phyloP scores from a whole-genome alignment of 1,140 invertebrate genomes.

The Vanessa atalanta region DNA sequence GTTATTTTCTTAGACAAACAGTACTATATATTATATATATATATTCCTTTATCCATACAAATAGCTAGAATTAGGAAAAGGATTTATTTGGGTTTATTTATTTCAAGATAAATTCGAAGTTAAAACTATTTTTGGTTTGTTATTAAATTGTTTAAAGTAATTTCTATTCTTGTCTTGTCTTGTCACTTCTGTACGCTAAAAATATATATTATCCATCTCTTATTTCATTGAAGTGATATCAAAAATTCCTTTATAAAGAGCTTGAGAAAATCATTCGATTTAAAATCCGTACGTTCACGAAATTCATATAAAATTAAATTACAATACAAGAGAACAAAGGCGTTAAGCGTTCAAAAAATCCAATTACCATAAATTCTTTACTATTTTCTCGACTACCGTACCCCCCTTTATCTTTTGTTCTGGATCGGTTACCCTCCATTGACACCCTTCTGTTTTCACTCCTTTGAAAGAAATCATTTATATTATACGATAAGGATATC shows the following conservation, averaged over 20 bases:
- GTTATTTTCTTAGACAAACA: too few species aligned
- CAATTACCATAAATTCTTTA: conserved; percentile 58
- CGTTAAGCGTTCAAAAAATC: conserved; percentile 52
- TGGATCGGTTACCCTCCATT: conserved; percentile 52
- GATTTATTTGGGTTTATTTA: too few species aligned
- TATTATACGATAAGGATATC: conserved; percentile 16
- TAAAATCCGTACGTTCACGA: conserved; percentile 33
- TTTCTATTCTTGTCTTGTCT: too few species aligned
- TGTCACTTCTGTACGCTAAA: too few species aligned
- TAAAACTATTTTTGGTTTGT: too few species aligned
- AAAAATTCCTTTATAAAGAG: background rate
- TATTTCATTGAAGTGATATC: background rate
- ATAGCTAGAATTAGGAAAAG: too few species aligned
- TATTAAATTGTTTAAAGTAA: too few species aligned
- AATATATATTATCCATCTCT: too few species aligned
- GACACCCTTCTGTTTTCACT: conserved; percentile 52
- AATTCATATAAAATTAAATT: conserved; percentile 32
- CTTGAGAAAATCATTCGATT: background rate
- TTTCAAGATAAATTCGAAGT: too few species aligned
- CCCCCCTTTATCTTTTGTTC: conserved; percentile 50
- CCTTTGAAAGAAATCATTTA: conserved; percentile 34
- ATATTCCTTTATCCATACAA: too few species aligned
- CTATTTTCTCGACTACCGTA: conserved; percentile 45
- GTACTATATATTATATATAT: too few species aligned
- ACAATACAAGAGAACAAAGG: conserved; percentile 36